Conservation (phyloP, 2,888 invertebrate genomes). For the Ramazzottius varieornatus region DNA sequence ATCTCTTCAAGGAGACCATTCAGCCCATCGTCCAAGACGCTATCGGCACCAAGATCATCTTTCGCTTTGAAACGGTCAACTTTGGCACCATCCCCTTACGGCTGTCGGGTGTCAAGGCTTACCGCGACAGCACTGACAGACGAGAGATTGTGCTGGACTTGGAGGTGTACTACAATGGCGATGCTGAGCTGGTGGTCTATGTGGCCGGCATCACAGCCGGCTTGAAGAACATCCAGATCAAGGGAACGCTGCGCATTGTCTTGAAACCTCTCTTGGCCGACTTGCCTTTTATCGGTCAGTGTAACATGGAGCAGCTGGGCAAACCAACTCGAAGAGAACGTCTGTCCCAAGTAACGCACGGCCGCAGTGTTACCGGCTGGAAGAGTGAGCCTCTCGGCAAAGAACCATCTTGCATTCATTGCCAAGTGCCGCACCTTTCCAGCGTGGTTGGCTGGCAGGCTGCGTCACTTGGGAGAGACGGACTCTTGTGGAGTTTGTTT, state of each 20-base stretch:
- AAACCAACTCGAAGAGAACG: too few relatives aligned
- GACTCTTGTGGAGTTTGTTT: too few relatives aligned
- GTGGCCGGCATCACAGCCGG: conserved; percentile 27
- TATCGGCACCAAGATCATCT: neutral
- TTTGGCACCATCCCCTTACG: conserved; percentile 11
- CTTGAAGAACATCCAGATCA: conserved; percentile 25
- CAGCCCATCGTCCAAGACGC: neutral
- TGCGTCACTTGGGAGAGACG: too few relatives aligned
- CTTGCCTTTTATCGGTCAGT: neutral
- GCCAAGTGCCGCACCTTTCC: too few relatives aligned
- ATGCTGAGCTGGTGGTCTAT: conserved; percentile 24
- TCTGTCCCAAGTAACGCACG: conserved; percentile 5
- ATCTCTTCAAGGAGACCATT: neutral
- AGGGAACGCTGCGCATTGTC: neutral
- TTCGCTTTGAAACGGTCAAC: neutral
- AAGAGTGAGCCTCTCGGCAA: too few relatives aligned
- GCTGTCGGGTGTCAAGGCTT: conserved; percentile 16
- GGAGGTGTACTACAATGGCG: conserved; percentile 22
- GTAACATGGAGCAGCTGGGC: neutral
- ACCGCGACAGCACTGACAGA: neutral
- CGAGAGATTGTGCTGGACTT: neutral
- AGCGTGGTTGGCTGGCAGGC: too few relatives aligned
- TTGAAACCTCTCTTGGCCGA: neutral
- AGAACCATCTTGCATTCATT: too few relatives aligned
- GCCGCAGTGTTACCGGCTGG: too few relatives aligned